phyloP scores from a whole-genome alignment of 1,140 invertebrate species.

The Melipona quadrifasciata region DNA sequence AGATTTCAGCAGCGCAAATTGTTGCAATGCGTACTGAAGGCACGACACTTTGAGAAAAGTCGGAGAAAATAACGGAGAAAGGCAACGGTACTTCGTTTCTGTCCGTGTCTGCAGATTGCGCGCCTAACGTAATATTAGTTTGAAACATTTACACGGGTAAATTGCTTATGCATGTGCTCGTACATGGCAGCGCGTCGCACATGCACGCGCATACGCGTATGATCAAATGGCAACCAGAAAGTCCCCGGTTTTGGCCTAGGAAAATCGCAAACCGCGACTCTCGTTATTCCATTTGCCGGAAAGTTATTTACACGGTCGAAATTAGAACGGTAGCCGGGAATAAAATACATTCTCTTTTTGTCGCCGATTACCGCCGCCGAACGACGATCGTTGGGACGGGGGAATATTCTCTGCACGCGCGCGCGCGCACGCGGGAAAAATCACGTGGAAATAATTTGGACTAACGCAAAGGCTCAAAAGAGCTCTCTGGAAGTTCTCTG shows the following conservation, averaged over 20 bases:
- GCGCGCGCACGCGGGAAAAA: not conserved
- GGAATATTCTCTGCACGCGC: not conserved
- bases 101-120: conserved; percentile 13
- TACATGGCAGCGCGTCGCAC: not conserved
- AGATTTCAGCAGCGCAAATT: not conserved
- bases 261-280: conserved; percentile 17
- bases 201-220: not conserved
- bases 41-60: not conserved
- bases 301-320: conserved; percentile 35
- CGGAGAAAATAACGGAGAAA: not conserved
- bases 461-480: not conserved
- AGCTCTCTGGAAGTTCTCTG: not conserved
- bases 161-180: conserved; percentile 14
- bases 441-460: not conserved
- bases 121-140: conserved; percentile 40
- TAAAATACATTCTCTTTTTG: conserved; percentile 21
- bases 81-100: conserved; percentile 1
- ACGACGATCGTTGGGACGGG: not conserved
- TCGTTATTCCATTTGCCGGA: conserved; percentile 45
- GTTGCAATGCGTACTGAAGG: not conserved
- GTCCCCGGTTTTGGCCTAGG: conserved; percentile 14
- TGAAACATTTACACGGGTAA: conserved; percentile 35
- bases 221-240: not conserved
- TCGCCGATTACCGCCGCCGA: not conserved
- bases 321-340: conserved; percentile 17